Evolutionary conservation across 2,797 vertebrate genomes (phyloP).

Genomic region (Enteromius unitaeniatus): DNA sequence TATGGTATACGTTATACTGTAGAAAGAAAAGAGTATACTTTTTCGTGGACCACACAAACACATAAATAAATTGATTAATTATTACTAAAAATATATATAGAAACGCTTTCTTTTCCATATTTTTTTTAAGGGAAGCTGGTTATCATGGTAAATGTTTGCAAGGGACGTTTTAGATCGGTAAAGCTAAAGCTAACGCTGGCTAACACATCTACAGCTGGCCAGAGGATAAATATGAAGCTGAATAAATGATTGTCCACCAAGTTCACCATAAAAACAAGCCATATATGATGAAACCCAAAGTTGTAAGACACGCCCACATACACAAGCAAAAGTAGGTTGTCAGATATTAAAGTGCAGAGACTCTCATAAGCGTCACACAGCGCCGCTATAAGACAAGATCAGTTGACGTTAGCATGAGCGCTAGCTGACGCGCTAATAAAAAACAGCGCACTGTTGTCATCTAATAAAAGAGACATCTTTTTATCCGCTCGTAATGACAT

Average conservation of each 20-base stretch:
- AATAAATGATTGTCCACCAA: background rate
- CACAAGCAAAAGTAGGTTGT: background rate
- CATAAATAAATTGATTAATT: background rate
- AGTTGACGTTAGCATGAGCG: constrained; percentile 23
- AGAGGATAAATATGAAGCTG: background rate
- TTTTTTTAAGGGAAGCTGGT: background rate
- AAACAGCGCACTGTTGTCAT: constrained; percentile 3
- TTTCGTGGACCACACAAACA: background rate
- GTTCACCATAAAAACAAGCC: background rate
- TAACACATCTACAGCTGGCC: constrained; percentile 39
- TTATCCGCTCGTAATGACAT: background rate
- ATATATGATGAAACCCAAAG: background rate
- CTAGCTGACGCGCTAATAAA: constrained; percentile 30
- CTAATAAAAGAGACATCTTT: background rate
- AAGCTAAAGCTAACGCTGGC: constrained; percentile 39
- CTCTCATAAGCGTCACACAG: constrained; percentile 15
- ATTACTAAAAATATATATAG: background rate
- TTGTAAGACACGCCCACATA: constrained; percentile 30
- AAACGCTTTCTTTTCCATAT: background rate
- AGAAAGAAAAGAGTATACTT: no score
- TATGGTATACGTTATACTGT: no score
- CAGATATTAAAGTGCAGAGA: constrained; percentile 12
- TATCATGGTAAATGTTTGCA: constrained; percentile 16
- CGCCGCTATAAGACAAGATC: background rate
- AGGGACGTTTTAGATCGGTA: background rate